Conservation (phyloP, 2,113 vertebrate species). For the Meriones unguiculatus region DNA sequence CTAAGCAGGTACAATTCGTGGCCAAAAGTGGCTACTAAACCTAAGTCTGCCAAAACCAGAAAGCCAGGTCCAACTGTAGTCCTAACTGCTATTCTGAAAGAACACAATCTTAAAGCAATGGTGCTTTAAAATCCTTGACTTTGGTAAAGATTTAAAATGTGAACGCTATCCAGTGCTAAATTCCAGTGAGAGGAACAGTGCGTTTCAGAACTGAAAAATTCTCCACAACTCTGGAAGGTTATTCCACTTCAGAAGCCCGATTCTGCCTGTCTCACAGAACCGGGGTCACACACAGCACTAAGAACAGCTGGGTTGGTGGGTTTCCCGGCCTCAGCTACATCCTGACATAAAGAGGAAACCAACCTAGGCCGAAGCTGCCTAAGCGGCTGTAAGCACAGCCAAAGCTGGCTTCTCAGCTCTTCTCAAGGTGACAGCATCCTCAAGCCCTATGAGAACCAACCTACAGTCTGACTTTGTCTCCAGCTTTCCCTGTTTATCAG, state of each 20-base stretch:
- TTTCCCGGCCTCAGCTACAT: background rate
- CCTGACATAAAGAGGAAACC: background rate
- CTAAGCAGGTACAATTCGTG: background rate
- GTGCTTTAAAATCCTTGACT: background rate
- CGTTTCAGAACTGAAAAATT: constrained; percentile 11
- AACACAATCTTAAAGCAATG: background rate
- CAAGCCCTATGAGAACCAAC: background rate
- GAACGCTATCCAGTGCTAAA: constrained; percentile 1
- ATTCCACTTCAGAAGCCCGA: background rate
- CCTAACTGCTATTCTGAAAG: background rate
- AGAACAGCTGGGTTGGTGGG: background rate
- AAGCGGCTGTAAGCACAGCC: constrained; percentile 5
- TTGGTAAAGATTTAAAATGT: constrained; percentile 9
- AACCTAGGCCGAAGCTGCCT: background rate
- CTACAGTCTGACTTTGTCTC: background rate
- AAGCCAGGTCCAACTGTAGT: background rate
- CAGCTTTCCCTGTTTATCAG: background rate
- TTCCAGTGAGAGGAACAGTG: constrained; percentile 13
- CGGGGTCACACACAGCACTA: background rate
- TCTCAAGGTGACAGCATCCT: background rate
- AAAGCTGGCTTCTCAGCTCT: constrained; percentile 18
- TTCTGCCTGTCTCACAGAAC: background rate
- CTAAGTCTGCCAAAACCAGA: background rate
- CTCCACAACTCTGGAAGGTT: background rate
- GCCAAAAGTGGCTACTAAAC: background rate